Conservation (phyloP, 2,797 vertebrate species). For the Urosaurus nigricauda region DNA sequence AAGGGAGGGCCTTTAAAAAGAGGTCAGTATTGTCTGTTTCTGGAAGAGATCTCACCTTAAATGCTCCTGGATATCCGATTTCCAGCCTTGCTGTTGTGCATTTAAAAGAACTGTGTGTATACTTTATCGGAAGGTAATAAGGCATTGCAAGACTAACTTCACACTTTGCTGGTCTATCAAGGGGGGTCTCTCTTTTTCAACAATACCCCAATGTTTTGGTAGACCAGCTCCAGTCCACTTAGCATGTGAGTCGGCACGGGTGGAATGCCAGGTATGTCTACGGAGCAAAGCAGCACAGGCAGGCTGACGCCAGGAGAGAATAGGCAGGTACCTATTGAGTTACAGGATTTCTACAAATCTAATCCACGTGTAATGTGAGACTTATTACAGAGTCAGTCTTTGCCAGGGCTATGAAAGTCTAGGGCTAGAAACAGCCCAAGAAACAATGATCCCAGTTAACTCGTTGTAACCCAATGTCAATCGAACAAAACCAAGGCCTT, state of each 20-base stretch:
- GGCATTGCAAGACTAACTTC: constrained; percentile 82
- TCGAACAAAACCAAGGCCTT: constrained; percentile 67
- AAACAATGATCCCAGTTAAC: constrained; percentile 81
- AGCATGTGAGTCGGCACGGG: constrained; percentile 84
- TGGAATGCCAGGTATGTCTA: constrained; percentile 91
- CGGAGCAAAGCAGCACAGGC: constrained; percentile 83
- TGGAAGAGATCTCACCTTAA: constrained; percentile 62
- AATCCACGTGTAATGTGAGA: constrained; percentile 90
- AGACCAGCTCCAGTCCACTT: constrained; percentile 84
- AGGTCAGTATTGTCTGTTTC: constrained; percentile 50
- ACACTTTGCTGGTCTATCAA: constrained; percentile 84
- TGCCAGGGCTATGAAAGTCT: constrained; percentile 81
- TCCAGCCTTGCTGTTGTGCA: constrained; percentile 68
- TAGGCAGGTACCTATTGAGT: constrained; percentile 89
- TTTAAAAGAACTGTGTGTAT: constrained; percentile 66
- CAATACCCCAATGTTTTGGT: constrained; percentile 86
- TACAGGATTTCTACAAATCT: constrained; percentile 91
- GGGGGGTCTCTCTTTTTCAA: constrained; percentile 81
- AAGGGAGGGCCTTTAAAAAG: constrained; percentile 49
- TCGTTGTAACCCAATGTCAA: constrained; percentile 73
- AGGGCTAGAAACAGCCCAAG: constrained; percentile 75
- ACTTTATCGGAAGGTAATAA: constrained; percentile 81
- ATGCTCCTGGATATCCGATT: constrained; percentile 69
- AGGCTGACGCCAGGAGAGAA: constrained; percentile 88
- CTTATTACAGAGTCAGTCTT: constrained; percentile 84